A percentile compares a stretch with the other conserved stretches of the same genome.
Evolutionary conservation across 2,797 vertebrate genomes (phyloP).

Genomic region (Menidia menidia): DNA sequence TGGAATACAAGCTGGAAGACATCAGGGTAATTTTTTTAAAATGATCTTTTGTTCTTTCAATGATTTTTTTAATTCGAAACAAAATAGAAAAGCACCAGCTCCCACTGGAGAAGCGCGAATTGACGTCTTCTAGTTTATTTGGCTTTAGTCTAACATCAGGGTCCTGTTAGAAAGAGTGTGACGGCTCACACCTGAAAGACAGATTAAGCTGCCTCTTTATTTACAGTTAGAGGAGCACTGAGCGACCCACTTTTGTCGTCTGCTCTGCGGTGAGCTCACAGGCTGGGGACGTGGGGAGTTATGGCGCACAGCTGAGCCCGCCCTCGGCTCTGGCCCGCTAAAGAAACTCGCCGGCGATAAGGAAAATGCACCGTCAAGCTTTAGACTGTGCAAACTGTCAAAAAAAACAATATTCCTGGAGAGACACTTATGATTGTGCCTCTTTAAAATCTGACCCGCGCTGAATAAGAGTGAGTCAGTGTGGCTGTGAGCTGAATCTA

Average conservation of each 20-base stretch:
- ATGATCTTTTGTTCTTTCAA: too few species aligned
- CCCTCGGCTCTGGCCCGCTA: conserved; percentile 12
- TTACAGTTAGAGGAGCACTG: not conserved
- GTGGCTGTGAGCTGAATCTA: too few species aligned
- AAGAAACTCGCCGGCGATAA: conserved; percentile 28
- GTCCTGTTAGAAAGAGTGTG: not conserved
- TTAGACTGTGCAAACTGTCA: not conserved
- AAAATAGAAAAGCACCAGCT: not conserved
- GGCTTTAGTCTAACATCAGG: not conserved
- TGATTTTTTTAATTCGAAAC: not conserved
- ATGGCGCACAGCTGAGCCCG: conserved; percentile 3
- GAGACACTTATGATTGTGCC: too few species aligned
- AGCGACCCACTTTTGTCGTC: not conserved
- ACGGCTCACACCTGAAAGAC: not conserved
- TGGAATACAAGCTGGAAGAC: conserved; percentile 92
- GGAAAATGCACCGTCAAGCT: conserved; percentile 29
- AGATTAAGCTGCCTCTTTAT: too few species aligned
- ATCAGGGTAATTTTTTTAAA: conserved; percentile 82
- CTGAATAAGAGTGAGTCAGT: too few species aligned
- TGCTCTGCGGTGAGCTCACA: not conserved
- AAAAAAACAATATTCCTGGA: not conserved
- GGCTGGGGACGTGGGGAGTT: conserved; percentile 44
- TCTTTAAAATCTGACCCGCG: too few species aligned
- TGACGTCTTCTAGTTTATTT: not conserved
- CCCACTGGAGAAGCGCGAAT: not conserved